Evolutionary conservation across 2,797 vertebrate species (phyloP).

Genomic region (Phoxinus dragarum): DNA sequence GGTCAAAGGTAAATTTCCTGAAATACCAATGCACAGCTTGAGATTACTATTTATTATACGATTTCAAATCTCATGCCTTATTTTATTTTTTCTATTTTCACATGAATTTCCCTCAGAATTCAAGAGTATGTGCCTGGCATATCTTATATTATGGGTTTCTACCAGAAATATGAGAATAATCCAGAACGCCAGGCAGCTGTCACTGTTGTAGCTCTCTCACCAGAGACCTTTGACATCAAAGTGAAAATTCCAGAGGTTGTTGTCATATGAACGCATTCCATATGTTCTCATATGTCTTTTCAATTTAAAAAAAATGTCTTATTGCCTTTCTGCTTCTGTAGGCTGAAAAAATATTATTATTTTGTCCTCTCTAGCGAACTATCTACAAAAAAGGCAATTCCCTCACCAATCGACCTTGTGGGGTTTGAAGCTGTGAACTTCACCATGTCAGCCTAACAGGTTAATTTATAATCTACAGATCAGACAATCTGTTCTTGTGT

Average conservation of each 20-base stretch:
- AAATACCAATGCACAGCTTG: not conserved
- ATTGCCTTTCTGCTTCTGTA: constrained; percentile 45
- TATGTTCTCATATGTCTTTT: not conserved
- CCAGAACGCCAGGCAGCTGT: constrained; percentile 69
- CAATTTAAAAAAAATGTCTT: not conserved
- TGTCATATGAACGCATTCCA: not conserved
- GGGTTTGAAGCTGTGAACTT: constrained; percentile 42
- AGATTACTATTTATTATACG: not conserved
- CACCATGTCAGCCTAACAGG: constrained; percentile 25
- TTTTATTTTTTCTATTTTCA: constrained; percentile 10
- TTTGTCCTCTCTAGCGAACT: constrained; percentile 70
- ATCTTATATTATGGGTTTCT: constrained; percentile 72
- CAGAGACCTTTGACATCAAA: constrained; percentile 71
- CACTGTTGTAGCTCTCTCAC: constrained; percentile 64
- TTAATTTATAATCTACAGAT: not conserved
- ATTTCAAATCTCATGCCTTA: not conserved
- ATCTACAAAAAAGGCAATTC: constrained; percentile 67
- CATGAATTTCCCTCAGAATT: constrained; percentile 63
- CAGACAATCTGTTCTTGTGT: not conserved
- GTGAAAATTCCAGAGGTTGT: constrained; percentile 77
- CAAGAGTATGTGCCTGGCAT: constrained; percentile 75
- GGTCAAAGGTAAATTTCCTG: constrained; percentile 64
- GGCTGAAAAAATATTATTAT: constrained; percentile 27
- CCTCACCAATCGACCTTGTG: constrained; percentile 61
- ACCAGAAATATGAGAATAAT: constrained; percentile 68